Percentiles rank a stretch among this genome's conserved stretches.
Evolutionary conservation across 2,888 invertebrate genomes (phyloP).

Genomic region (Smittia aterrima): DNA sequence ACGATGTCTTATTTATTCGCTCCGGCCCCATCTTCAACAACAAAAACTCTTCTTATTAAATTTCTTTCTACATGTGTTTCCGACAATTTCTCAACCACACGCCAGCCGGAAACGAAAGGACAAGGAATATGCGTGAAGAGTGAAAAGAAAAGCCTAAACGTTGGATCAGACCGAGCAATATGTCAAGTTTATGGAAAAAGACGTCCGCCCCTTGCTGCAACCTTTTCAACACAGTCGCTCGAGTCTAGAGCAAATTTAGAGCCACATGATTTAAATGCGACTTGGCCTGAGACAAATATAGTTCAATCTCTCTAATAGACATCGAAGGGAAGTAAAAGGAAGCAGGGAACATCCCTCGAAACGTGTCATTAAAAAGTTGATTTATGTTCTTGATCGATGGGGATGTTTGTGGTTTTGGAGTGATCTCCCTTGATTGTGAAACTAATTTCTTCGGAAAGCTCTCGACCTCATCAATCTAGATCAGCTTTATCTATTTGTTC

Average conservation of each 20-base stretch:
- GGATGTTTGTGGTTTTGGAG: background rate
- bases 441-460: background rate
- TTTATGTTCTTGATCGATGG: conserved; percentile 27
- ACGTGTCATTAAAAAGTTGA: conserved; percentile 35
- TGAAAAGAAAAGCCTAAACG: conserved; percentile 14
- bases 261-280: conserved; percentile 1
- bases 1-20: background rate
- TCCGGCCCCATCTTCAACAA: background rate
- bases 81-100: background rate
- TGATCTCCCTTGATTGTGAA: background rate
- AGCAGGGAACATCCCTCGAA: background rate
- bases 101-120: background rate
- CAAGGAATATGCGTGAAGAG: background rate
- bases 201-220: background rate
- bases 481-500: background rate
- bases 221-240: background rate
- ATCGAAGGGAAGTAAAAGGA: background rate
- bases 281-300: background rate
- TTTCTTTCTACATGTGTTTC: conserved; percentile 10
- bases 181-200: background rate
- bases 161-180: conserved; percentile 1
- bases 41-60: conserved; percentile 16
- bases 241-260: background rate
- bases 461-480: conserved; percentile 8
- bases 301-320: conserved; percentile 2